Conservation (phyloP, 2,797 vertebrate genomes). For the Monodelphis domestica region DNA sequence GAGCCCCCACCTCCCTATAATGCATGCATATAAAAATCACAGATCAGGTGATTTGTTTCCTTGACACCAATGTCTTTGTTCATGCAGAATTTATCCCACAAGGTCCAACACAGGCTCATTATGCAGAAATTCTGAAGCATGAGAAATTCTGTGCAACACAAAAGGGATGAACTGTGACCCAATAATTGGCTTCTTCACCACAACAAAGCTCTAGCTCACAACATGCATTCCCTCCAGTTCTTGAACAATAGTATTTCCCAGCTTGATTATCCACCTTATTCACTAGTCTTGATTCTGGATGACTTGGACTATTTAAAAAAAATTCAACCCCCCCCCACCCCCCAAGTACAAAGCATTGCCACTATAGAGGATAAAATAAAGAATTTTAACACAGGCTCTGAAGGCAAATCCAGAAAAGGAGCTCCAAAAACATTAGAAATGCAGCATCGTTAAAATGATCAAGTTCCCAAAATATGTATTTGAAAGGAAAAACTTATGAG, state of each 20-base stretch:
- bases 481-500: slow-evolving; percentile 20
- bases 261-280: not conserved
- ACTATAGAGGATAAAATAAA: slow-evolving; percentile 28
- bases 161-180: not conserved
- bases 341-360: slow-evolving; percentile 46
- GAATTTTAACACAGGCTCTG: slow-evolving; percentile 35
- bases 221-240: slow-evolving; percentile 41
- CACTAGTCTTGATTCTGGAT: slow-evolving; percentile 30
- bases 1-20: not conserved
- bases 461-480: slow-evolving; percentile 27
- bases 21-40: not conserved
- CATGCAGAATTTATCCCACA: not conserved
- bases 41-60: not conserved
- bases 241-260: slow-evolving; percentile 23
- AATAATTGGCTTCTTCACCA: slow-evolving; percentile 24
- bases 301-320: slow-evolving; percentile 28
- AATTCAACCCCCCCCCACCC: not conserved
- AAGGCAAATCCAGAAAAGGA: slow-evolving; percentile 24
- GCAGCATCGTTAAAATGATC: slow-evolving; percentile 51
- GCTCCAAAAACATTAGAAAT: slow-evolving; percentile 34
- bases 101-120: not conserved
- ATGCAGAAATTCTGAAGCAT: slow-evolving; percentile 1
- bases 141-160: not conserved
- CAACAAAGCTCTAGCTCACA: slow-evolving; percentile 28
- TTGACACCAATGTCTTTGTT: not conserved